Base-by-base conservation (phyloP, 2,113 vertebrate species). In the Riparia riparia region DNA sequence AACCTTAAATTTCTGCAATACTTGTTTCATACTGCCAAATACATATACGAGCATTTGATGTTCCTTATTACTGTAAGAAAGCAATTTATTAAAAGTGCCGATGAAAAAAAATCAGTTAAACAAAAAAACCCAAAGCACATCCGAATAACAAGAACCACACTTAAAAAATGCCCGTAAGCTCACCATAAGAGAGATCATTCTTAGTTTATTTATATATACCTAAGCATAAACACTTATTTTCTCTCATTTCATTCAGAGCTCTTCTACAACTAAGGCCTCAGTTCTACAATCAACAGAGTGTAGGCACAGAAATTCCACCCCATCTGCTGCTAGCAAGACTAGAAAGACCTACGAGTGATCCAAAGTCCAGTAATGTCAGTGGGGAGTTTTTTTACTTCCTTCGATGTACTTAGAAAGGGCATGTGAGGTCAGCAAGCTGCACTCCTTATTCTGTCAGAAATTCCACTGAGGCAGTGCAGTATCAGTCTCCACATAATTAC, bases 391-490 rank as follows among this genome's bases (percentile, higher is more conserved):
- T 50, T 54, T 80, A 3, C 68, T 90, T 93, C 85, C 71, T 94
- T 73, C 42, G 5, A 17, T 21, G 63, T 10, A 11, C 69, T 96
- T 61, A 60, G 80, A 79, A 83, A 86, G 86, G 93, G 69, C 76
- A 68, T 83, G 57, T 50, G 45, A 93, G 88, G 92, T 86, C 82
- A 96, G 56, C n/a, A 86, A 84, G 72, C 86, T 90, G 92, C 79
- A 61, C 76, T 95, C 64, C 70, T 89, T 34, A 64, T 18, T 77
- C 68, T 53, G 82, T 93, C 90, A 94, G 86, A 95, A 96, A 93
- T 95, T 97, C 95, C 96, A 97, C 85, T 86, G 85, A 93, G 66
- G 93, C 85, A 90, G 64, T 81, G 61, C 79, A 97, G 80, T 29
- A 89, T 90, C 88, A 81, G 76, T 64, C 90, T 86, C 82, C 86